Evolutionary conservation across 1,140 invertebrate species (phyloP), one percentile per base, ranked within the genome.

Genomic region (Drosophila tropicalis): DNA sequence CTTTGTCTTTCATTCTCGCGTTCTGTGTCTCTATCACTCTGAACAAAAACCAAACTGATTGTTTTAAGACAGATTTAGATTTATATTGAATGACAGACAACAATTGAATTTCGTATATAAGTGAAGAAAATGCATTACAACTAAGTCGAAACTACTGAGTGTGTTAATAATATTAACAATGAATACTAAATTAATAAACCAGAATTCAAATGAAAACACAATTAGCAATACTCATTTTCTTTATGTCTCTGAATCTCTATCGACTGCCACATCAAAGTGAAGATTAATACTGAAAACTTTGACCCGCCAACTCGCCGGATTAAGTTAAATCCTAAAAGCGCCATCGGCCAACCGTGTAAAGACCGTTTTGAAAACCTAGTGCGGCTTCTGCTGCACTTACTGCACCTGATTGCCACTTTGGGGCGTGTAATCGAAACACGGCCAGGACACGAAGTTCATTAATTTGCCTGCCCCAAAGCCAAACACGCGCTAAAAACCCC

Each of bases 121-220:
- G 64, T 60, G 65, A 54, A 72, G 29, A 72, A 44, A 73, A 80
- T 83, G 70, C 75, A 80, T 80, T 84, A 74, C 58, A 80, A 72
- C 73, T 87, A 87, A 87, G 84, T 76, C 77, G 83, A 84, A 89
- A 89, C 84, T 89, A 89, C 77, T 89, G 84, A 89, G 84, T 89
- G 84, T 89, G 84, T 89, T 89, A 89, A 89, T 85, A 84, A 74
- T 78, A 84, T 76, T 85, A 81, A 79, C 70, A 68, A 71, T 54
- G 64, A 84, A 84, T 84, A 89, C 80, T 80, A 70, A 78, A 83
- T 80, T 87, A 86, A 86, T 87, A 87, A 89, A 86, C 79, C 63
- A 70, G 65, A 71, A 71, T 69, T 65, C 62, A 66, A 71, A 58
- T 62, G 47, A 51, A 47, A 57, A 41, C 40, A 39, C 7, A 3